Conservation (phyloP, 92 coral and sea anemone species). For the Desmophyllum pertusum region DNA sequence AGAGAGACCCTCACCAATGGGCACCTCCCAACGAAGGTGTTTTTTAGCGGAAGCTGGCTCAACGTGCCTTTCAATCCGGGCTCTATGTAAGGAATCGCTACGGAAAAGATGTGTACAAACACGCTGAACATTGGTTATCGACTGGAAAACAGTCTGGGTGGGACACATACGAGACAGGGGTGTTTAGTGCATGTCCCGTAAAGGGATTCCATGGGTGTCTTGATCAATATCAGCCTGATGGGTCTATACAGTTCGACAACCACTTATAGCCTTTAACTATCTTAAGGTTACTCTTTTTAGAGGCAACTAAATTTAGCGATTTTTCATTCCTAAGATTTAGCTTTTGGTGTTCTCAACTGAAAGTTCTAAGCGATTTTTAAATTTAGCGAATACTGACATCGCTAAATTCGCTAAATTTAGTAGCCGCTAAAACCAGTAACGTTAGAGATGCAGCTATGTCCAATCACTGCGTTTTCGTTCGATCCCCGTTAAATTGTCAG, state of each 20-base stretch:
- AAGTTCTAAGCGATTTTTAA: no score
- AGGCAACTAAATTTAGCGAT: no score
- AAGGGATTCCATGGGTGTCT: conserved; percentile 84
- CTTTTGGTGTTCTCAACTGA: no score
- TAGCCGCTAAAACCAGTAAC: no score
- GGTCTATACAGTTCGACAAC: conserved; percentile 83
- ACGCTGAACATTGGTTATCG: conserved; percentile 89
- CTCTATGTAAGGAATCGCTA: conserved; percentile 78
- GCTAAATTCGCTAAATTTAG: no score
- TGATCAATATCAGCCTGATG: conserved; percentile 79
- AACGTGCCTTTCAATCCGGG: conserved; percentile 86
- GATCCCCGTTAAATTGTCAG: neutral
- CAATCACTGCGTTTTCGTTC: neutral
- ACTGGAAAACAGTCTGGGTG: conserved; percentile 81
- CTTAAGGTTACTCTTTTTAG: no score
- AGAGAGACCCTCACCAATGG: conserved; percentile 53
- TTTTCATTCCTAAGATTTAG: no score
- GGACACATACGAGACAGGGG: conserved; percentile 66
- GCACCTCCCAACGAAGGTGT: conserved; percentile 67
- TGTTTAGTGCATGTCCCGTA: conserved; percentile 68
- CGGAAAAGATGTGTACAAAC: conserved; percentile 72
- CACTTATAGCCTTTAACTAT: conserved; percentile 32
- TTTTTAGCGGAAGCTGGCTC: conserved; percentile 80
- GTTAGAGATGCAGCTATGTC: no score
- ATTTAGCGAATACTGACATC: no score